Evolutionary conservation across 1,140 invertebrate species (phyloP).

Genomic region (Drosophila bocqueti): DNA sequence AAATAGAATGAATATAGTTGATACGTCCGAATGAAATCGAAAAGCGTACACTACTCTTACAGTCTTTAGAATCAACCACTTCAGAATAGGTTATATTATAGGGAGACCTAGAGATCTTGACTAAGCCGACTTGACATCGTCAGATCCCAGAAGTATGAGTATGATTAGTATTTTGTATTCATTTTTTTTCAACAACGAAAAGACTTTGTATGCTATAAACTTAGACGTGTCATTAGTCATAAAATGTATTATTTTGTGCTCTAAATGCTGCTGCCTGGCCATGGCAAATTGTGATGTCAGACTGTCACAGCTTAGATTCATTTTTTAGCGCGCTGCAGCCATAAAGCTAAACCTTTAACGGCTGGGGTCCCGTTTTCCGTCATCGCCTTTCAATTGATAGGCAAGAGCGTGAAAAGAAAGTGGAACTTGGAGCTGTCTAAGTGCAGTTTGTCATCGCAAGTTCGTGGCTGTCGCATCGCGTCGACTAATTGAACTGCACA

Average conservation of each 20-base stretch:
- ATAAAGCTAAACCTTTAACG: conserved; percentile 12
- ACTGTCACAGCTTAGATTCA: conserved; percentile 52
- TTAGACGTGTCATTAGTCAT: conserved; percentile 13
- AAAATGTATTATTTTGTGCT: conserved; percentile 57
- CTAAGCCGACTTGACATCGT: not conserved
- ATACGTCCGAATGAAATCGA: not conserved
- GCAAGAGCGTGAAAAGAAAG: conserved; percentile 77
- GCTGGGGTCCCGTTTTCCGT: conserved; percentile 2
- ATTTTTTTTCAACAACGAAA: not conserved
- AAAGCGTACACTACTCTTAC: not conserved
- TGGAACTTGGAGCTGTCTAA: conserved; percentile 36
- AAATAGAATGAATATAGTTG: not conserved
- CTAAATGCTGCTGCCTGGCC: conserved; percentile 58
- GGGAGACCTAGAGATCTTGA: not conserved
- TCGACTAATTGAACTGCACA: conserved; percentile 53
- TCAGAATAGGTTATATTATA: too few species aligned
- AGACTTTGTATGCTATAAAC: not conserved
- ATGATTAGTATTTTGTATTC: not conserved
- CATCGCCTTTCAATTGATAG: conserved; percentile 68
- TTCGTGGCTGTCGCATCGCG: conserved; percentile 31
- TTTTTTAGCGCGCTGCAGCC: conserved; percentile 14
- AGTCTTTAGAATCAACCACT: not conserved
- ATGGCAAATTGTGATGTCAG: conserved; percentile 60
- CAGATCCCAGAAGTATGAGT: not conserved
- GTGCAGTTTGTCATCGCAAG: conserved; percentile 54